These are phyloP conservation scores for Neria commutata DNA, from an alignment of 2,888 invertebrate species.

Conservation along the genomic window DNA sequence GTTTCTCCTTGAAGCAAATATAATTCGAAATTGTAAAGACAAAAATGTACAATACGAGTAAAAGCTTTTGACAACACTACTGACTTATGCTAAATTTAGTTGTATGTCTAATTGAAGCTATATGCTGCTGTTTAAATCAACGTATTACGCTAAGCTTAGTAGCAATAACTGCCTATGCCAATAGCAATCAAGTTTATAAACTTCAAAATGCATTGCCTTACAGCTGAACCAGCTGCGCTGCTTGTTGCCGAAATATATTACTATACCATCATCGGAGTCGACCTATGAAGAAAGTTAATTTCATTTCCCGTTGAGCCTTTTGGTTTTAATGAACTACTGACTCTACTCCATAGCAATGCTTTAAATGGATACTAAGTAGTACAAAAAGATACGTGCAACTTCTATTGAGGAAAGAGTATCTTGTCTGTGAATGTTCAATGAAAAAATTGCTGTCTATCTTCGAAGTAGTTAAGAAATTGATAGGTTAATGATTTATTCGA, in stretches of 20 bases:
- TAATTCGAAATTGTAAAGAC: neutral
- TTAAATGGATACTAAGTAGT: too few relatives aligned
- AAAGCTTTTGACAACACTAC: neutral
- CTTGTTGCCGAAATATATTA: constrained; percentile 37
- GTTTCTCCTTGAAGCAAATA: constrained; percentile 30
- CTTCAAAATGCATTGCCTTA: constrained; percentile 31
- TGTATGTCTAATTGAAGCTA: too few relatives aligned
- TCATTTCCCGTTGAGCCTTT: constrained; percentile 16
- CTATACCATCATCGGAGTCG: constrained; percentile 40
- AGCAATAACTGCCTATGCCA: neutral
- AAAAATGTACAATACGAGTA: too few relatives aligned
- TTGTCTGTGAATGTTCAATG: too few relatives aligned
- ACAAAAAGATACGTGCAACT: too few relatives aligned
- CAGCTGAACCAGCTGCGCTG: constrained; percentile 38
- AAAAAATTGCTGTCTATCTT: too few relatives aligned
- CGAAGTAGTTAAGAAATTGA: too few relatives aligned
- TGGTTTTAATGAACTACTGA: neutral
- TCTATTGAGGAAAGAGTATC: too few relatives aligned
- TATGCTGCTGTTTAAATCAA: too few relatives aligned
- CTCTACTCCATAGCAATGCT: neutral
- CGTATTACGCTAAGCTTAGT: too few relatives aligned
- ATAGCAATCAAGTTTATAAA: neutral
- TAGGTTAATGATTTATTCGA: too few relatives aligned
- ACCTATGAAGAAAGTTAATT: constrained; percentile 33
- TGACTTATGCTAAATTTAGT: neutral